phyloP scores from a whole-genome alignment of 2,797 vertebrate genomes.

The Aphelocoma californica region DNA sequence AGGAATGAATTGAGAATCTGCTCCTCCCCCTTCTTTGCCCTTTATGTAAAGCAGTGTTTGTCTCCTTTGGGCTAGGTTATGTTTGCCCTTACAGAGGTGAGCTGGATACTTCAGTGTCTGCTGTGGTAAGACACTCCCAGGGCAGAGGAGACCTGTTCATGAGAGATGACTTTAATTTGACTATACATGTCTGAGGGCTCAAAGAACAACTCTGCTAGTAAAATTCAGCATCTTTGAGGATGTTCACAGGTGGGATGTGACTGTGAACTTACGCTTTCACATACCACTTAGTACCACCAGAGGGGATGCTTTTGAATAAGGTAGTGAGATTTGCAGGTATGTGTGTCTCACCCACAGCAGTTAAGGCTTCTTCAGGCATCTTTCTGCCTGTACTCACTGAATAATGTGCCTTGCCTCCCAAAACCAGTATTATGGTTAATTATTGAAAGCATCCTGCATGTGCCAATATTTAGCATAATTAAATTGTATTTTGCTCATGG shows the following conservation, averaged over 20 bases:
- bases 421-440: not conserved
- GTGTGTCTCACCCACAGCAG: not conserved
- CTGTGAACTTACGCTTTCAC: conserved; percentile 36
- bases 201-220: not conserved
- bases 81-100: not conserved
- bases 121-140: not conserved
- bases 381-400: not conserved
- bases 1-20: not conserved
- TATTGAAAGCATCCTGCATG: not conserved
- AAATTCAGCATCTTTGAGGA: conserved; percentile 30
- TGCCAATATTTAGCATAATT: not conserved
- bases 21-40: not conserved
- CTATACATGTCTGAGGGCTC: not conserved
- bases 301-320: conserved; percentile 41
- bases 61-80: not conserved
- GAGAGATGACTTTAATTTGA: conserved; percentile 13
- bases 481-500: not conserved
- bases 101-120: not conserved
- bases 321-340: conserved; percentile 1
- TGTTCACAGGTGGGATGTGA: conserved; percentile 35
- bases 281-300: conserved; percentile 53
- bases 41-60: not conserved
- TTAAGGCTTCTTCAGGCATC: not conserved
- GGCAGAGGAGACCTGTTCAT: not conserved
- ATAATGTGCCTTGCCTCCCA: not conserved